Evolutionary conservation across 2,113 vertebrate species (phyloP).

Genomic region (Neodon shergylaensis): DNA sequence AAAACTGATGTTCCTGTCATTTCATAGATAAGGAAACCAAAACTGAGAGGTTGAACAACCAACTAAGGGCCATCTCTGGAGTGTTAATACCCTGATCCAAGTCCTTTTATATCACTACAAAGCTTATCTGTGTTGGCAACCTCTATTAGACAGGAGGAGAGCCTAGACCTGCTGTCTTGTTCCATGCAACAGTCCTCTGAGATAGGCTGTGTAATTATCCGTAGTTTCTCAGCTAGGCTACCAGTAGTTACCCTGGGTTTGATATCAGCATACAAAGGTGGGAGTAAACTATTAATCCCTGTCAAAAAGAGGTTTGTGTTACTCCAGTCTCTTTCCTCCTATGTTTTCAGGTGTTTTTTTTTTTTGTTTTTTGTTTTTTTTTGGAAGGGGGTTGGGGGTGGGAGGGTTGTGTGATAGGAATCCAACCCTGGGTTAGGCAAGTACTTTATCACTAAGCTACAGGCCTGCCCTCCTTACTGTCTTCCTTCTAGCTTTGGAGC

Average conservation of each 20-base stretch:
- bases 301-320: background rate
- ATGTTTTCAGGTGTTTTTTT: background rate
- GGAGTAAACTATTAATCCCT: background rate
- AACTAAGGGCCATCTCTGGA: background rate
- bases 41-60: slow-evolving; percentile 34
- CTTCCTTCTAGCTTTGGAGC: background rate
- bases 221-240: background rate
- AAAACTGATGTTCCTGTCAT: background rate
- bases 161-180: background rate
- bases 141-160: background rate
- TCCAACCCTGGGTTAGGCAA: background rate
- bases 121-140: background rate
- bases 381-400: background rate
- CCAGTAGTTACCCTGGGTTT: background rate
- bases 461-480: too few relatives aligned
- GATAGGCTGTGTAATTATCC: background rate
- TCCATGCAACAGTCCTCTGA: background rate
- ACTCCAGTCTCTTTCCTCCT: background rate
- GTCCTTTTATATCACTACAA: background rate
- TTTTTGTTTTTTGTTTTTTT: background rate
- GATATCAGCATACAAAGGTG: background rate
- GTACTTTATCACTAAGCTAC: background rate
- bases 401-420: background rate
- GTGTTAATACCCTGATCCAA: background rate
- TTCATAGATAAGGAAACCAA: slow-evolving; percentile 34